Conservation (phyloP, 2,888 invertebrate species). For the Dasysyrphus tricinctus region DNA sequence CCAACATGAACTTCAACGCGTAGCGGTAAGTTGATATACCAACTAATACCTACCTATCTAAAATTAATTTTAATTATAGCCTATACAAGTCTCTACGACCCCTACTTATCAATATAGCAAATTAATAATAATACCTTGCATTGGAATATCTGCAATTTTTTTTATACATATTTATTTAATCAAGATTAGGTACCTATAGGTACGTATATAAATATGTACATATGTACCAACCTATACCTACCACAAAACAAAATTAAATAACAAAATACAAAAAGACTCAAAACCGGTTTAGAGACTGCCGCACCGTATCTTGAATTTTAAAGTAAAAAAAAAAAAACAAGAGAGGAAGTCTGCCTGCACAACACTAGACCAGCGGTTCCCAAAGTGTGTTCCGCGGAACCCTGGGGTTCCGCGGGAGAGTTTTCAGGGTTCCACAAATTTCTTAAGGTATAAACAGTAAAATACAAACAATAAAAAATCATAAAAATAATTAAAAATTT, state of each 20-base stretch:
- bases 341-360: slow-evolving; percentile 30
- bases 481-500: too few relatives aligned
- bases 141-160: not conserved
- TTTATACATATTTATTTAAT: too few relatives aligned
- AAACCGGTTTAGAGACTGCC: slow-evolving; percentile 61
- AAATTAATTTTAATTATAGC: not conserved
- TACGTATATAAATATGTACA: too few relatives aligned
- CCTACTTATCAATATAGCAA: not conserved
- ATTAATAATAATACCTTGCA: slow-evolving; percentile 1
- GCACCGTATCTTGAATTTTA: slow-evolving; percentile 30
- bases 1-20: not conserved
- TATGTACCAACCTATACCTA: too few relatives aligned
- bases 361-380: too few relatives aligned
- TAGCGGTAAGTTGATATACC: not conserved
- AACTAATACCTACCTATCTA: not conserved
- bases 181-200: too few relatives aligned
- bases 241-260: not conserved
- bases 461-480: too few relatives aligned
- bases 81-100: not conserved
- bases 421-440: too few relatives aligned
- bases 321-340: slow-evolving; percentile 6
- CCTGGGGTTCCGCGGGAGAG: too few relatives aligned
- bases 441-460: too few relatives aligned
- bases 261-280: not conserved
- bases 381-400: too few relatives aligned